These are phyloP conservation scores for Drosophila parvula DNA, from an alignment of 1,140 invertebrate species.

Conservation along the genomic window DNA sequence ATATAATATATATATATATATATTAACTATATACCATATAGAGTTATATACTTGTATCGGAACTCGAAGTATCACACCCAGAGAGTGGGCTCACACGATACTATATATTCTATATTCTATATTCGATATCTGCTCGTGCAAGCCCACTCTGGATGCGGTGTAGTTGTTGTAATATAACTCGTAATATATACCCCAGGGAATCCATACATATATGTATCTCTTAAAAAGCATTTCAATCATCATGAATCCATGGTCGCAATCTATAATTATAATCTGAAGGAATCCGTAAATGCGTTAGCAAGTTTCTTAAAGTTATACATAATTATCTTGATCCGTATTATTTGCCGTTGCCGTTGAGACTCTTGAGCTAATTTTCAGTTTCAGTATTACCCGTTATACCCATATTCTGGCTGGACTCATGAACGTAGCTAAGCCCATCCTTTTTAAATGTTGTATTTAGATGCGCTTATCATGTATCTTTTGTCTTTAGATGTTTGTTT, in stretches of 20 bases:
- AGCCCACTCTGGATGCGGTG: not conserved
- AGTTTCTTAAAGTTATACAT: constrained; percentile 15
- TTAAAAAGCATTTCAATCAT: constrained; percentile 21
- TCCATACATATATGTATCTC: constrained; percentile 2
- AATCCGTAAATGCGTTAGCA: constrained; percentile 25
- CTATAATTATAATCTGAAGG: constrained; percentile 1
- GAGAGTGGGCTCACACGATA: not conserved
- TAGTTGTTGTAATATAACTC: constrained; percentile 14
- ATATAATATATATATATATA: constrained; percentile 3
- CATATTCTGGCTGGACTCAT: constrained; percentile 12
- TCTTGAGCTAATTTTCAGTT: constrained; percentile 8
- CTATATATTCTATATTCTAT: too few species aligned
- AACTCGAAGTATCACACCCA: not conserved
- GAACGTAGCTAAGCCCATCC: constrained; percentile 24
- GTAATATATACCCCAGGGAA: not conserved
- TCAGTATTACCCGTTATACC: not conserved
- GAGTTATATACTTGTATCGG: not conserved
- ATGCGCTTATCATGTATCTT: constrained; percentile 20
- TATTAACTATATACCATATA: not conserved
- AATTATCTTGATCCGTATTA: constrained; percentile 29
- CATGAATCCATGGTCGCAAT: constrained; percentile 20
- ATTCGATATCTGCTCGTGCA: too few species aligned
- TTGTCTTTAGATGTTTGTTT: constrained; percentile 18
- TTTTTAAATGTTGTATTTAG: constrained; percentile 26
- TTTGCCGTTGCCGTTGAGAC: constrained; percentile 18